Conservation (phyloP, 2,888 invertebrate species). For the Papilio elwesi region DNA sequence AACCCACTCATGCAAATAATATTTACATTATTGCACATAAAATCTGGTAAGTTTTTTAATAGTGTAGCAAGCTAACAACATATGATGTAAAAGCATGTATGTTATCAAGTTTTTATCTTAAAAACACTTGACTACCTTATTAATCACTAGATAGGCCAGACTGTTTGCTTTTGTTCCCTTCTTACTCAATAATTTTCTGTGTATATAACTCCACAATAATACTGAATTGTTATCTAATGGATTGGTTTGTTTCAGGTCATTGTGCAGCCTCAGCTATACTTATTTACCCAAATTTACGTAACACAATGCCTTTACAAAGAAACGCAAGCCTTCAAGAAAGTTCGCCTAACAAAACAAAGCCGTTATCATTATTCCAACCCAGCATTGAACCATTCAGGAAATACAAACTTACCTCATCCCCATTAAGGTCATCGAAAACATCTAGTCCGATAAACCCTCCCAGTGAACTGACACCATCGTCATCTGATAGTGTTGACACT, state of each 20-base stretch:
- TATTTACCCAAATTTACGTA: conserved; percentile 92
- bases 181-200: no score
- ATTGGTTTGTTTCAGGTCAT: conserved; percentile 78
- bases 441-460: conserved; percentile 78
- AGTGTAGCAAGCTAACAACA: no score
- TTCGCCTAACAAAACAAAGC: conserved; percentile 81
- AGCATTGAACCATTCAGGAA: conserved; percentile 69
- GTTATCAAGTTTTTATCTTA: no score
- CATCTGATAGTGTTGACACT: conserved; percentile 79
- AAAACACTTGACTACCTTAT: no score
- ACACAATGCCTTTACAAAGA: conserved; percentile 89
- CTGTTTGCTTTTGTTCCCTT: no score
- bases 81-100: no score
- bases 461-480: conserved; percentile 77
- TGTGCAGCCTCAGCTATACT: conserved; percentile 95
- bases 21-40: no score
- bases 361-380: conserved; percentile 72
- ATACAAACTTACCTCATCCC: conserved; percentile 72
- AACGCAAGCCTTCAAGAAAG: conserved; percentile 93
- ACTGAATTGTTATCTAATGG: background rate
- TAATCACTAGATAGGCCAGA: no score
- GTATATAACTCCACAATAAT: background rate
- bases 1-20: no score
- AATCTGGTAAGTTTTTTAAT: no score
- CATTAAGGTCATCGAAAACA: conserved; percentile 69